Evolutionary conservation across 2,888 invertebrate species (phyloP).

Genomic region (Xanthia icteritia): DNA sequence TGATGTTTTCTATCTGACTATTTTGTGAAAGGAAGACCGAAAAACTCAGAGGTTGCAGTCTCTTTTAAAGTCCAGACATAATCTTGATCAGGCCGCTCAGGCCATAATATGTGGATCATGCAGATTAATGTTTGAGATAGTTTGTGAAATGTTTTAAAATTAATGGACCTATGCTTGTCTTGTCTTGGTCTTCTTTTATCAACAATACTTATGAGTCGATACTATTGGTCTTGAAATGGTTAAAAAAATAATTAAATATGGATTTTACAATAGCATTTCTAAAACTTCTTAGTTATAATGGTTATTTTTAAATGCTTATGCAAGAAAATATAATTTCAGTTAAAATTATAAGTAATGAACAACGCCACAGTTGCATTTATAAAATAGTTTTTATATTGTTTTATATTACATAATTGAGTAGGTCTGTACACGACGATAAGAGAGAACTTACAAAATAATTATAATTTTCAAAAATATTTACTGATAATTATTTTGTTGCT

Average conservation of each 20-base stretch:
- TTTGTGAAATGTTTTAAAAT: background rate
- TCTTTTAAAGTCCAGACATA: no score
- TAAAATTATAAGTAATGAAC: no score
- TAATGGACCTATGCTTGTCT: background rate
- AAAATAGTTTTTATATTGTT: no score
- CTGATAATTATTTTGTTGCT: background rate
- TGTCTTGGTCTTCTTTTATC: background rate
- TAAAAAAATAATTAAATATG: background rate
- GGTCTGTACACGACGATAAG: fast-evolving
- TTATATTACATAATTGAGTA: no score
- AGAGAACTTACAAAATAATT: background rate
- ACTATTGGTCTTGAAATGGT: background rate
- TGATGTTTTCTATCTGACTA: no score
- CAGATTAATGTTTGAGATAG: no score
- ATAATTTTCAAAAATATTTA: background rate
- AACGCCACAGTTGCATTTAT: background rate
- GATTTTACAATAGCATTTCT: background rate
- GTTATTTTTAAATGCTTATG: no score
- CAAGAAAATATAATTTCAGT: no score
- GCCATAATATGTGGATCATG: no score
- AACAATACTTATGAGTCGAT: background rate
- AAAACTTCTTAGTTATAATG: background rate
- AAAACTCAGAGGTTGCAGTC: no score
- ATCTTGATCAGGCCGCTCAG: no score
- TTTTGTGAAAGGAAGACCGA: no score